Base-by-base conservation (phyloP, 1,140 invertebrate species). In the Calephelis nemesis region DNA sequence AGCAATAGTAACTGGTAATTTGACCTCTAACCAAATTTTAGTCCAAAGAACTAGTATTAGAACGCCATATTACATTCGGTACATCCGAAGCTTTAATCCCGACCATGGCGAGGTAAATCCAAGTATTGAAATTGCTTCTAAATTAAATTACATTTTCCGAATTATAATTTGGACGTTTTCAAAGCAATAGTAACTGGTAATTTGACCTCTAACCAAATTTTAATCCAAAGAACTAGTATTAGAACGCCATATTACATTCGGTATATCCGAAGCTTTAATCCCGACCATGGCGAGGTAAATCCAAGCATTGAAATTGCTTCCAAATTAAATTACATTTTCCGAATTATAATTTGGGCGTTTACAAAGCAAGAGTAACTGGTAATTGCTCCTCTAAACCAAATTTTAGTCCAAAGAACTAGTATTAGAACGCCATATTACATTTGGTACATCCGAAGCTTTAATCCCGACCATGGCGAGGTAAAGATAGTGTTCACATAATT, bases 401-500 rank as follows among this genome's bases (percentile, higher is more conserved):
- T 30, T 58, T 60, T 5, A 60, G 54, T 40, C 54, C 6, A 40
- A 40, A 50, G n/a, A 7, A 4, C 49, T 50, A 13, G 13, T 50
- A 50, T 50, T 50, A 50, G 49, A 12, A 5, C 7, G 54, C 5
- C 1, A 7, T 39, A 39, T 7, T 60, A 60, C 10, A 12, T 60
- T 60, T 60, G 5, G 30, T 60, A 60, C 19, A 60, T 40, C 30
- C 6, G 50, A 52, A 52, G 54, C 52, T 11, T 58, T 58, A 58
- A 58, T 58, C 52, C 52, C 9, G 40, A 30, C 58, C 40, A 60
- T 60, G 58, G 58, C 12, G 39, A 60, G 7, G 39, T 60, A 60
- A 60, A 60, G 58, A 60, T 60, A 60, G 58, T 60, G 58, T 60
- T 60, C 58, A 60, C 30, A 60, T 60, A 42, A 60, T 60, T 60